Evolutionary conservation across 2,888 invertebrate genomes (phyloP).

Genomic region (Acleris emargana): DNA sequence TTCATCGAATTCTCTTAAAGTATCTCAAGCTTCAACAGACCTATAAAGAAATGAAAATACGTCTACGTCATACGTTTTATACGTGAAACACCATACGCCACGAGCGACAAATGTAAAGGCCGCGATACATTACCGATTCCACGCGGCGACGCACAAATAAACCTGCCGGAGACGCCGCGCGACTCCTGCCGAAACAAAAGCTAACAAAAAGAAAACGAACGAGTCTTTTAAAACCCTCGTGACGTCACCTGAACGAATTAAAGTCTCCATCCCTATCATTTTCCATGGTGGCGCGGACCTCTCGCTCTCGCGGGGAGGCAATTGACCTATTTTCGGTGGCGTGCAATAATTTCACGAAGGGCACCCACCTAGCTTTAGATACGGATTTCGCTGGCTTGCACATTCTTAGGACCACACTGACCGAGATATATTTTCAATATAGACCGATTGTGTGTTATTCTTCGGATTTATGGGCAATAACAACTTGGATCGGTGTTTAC

Average conservation of each 20-base stretch:
- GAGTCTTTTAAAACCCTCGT: constrained; percentile 69
- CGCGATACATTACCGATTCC: constrained; percentile 56
- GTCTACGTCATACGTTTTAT: constrained; percentile 37
- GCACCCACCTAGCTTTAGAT: constrained; percentile 61
- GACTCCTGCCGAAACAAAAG: constrained; percentile 66
- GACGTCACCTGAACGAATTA: constrained; percentile 81
- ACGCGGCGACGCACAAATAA: constrained; percentile 50
- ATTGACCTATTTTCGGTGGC: constrained; percentile 82
- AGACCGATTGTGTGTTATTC: constrained; percentile 51
- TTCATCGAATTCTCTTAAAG: constrained; percentile 46
- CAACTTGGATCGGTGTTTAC: constrained; percentile 50
- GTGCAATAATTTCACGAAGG: constrained; percentile 79
- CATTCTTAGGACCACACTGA: constrained; percentile 59
- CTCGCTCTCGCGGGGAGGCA: constrained; percentile 70
- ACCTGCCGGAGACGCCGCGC: constrained; percentile 48
- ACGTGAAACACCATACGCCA: constrained; percentile 44
- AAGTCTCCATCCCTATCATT: constrained; percentile 63
- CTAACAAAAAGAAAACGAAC: constrained; percentile 67
- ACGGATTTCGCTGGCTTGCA: constrained; percentile 67
- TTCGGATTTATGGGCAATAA: constrained; percentile 53
- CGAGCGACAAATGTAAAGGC: constrained; percentile 45
- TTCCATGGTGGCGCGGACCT: constrained; percentile 54
- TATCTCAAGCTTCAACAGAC: constrained; percentile 41
- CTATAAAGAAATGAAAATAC: constrained; percentile 38
- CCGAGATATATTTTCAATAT: constrained; percentile 58